Evolutionary conservation across 2,888 invertebrate genomes (phyloP).

Genomic region (Argyresthia albistria): DNA sequence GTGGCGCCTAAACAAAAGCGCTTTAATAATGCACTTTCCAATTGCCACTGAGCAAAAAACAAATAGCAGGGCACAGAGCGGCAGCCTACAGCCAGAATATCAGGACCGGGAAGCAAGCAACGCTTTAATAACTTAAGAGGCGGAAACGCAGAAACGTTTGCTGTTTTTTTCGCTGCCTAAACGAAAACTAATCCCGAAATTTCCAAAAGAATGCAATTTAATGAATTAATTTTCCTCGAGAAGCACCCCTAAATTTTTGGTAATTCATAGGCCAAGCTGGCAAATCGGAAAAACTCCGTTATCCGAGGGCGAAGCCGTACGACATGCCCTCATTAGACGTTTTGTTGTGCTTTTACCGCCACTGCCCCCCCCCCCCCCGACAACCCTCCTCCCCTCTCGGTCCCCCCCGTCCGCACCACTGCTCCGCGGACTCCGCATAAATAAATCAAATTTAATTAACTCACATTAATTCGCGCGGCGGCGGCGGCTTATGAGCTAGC

Average conservation of each 20-base stretch:
- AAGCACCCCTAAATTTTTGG: background rate
- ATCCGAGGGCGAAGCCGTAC: conserved; percentile 56
- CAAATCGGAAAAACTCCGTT: conserved; percentile 57
- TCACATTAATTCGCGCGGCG: conserved; percentile 68
- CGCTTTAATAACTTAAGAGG: conserved; percentile 6
- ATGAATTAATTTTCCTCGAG: background rate
- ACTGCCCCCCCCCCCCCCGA: conserved; percentile 23
- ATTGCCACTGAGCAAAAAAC: conserved; percentile 67
- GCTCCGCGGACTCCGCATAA: conserved; percentile 40
- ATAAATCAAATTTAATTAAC: conserved; percentile 73
- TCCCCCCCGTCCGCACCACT: conserved; percentile 19
- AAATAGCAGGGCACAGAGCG: conserved; percentile 2
- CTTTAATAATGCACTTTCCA: conserved; percentile 73
- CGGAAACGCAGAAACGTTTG: background rate
- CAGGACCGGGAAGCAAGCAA: conserved; percentile 34
- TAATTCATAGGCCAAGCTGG: conserved; percentile 33
- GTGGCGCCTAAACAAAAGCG: conserved; percentile 64
- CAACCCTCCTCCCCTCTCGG: conserved; percentile 26
- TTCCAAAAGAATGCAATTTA: no score
- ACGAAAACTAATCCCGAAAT: no score
- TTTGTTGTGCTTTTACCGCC: conserved; percentile 60
- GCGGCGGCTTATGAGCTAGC: conserved; percentile 44
- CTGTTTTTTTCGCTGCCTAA: background rate
- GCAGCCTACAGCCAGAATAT: no score
- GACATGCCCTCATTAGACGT: conserved; percentile 64